Base-by-base conservation (phyloP, 2,797 vertebrate species). In the Lophotriccus pileatus region DNA sequence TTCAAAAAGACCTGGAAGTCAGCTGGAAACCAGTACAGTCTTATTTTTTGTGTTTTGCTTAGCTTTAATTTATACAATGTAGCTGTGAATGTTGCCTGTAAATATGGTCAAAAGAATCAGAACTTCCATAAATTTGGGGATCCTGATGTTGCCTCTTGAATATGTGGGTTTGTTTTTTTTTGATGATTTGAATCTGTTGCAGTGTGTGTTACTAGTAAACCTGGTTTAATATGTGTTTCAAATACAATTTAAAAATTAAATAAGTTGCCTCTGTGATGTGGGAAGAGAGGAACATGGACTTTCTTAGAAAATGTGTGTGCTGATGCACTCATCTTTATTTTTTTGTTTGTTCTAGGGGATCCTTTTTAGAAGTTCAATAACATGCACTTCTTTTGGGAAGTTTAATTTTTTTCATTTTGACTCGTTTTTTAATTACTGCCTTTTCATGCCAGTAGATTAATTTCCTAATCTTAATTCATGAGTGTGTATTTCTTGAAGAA, bases 101-200 rank as follows among this genome's bases (percentile, higher is more conserved):
- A 75, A 34, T 36, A 55, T 5, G 7, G 30, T 43, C 12, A 46
- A 25, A 84, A 49, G 23, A 56, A 36, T 32, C 20, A 78, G 19
- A 73, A 36, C 25, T 37, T 75, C 6, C 44, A 47, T 60, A 41
- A 62, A 47, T 39, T 47, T 53, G 36, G 10, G 7, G 6, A 50
- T 64, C 37, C 8, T 56, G 5, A 46, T 83, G 12, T 59, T 62
- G 28, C 6, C 37, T 12, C 18, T 70, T 74, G n/a, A 19, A 25
- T 55, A 0, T 2, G 2, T 50, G 15, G 34, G n/a, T n/a, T n/a
- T 6, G 3, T 53, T 60, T 32, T 43, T 1, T 30, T 70, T 60
- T 58, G 4, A 21, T 69, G 27, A 15, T 34, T 81, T 53, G 24
- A 20, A 7, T 60, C 28, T 73, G 5, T 37, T 55, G n/a, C 27